Conservation (phyloP, 2,888 invertebrate genomes). For the Drosophila histrio region DNA sequence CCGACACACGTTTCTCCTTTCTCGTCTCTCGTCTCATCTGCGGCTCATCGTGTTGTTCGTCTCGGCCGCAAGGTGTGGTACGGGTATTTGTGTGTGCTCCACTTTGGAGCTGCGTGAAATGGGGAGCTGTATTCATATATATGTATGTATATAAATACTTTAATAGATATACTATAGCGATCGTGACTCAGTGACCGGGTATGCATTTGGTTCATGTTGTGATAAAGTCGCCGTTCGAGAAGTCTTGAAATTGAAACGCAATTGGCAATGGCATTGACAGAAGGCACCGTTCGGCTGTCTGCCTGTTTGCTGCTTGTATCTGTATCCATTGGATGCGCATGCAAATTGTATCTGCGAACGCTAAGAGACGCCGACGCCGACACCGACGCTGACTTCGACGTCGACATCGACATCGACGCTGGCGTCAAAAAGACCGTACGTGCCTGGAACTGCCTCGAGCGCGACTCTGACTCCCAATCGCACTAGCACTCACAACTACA, state of each 20-base stretch:
- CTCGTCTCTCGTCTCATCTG: not conserved
- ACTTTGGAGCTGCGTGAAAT: slow-evolving; percentile 21
- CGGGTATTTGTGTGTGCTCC: slow-evolving; percentile 32
- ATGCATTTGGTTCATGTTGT: slow-evolving; percentile 27
- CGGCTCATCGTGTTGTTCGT: not conserved
- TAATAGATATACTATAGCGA: not conserved
- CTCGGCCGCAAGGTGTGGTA: not conserved
- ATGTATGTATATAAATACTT: not conserved
- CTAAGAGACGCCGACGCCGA: slow-evolving; percentile 5
- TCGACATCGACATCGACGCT: not conserved
- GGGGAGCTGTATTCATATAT: not conserved
- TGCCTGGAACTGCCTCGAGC: slow-evolving; percentile 40
- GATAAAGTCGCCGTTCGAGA: slow-evolving; percentile 20
- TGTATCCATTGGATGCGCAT: slow-evolving; percentile 27
- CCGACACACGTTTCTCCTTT: not conserved
- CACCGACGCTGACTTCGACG: not conserved
- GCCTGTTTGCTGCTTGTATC: not conserved
- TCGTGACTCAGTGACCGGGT: slow-evolving; percentile 47
- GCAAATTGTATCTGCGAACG: slow-evolving; percentile 20
- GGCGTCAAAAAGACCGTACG: slow-evolving; percentile 37
- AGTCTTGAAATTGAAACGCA: slow-evolving; percentile 47
- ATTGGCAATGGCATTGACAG: slow-evolving; percentile 41
- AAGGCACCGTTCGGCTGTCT: slow-evolving; percentile 6
- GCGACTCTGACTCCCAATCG: slow-evolving; percentile 30
- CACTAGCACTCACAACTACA: slow-evolving; percentile 1